Evolutionary conservation across 2,797 vertebrate species (phyloP).

Genomic region (Acanthurus lineatus): DNA sequence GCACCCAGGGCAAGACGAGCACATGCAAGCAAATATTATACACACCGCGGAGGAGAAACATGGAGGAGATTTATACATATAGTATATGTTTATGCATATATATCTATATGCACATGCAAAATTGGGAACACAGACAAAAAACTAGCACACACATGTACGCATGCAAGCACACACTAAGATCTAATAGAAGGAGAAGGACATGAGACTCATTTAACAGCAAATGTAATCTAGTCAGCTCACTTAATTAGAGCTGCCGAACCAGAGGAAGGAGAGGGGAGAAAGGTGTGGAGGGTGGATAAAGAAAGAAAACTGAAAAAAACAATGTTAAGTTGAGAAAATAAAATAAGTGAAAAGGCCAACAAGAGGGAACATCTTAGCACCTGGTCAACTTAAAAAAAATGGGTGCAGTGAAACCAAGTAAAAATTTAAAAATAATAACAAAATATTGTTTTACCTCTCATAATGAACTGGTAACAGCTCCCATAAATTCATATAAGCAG

Average conservation of each 20-base stretch:
- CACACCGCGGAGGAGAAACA: slow-evolving; percentile 4
- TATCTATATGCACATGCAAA: not conserved
- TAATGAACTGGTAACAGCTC: slow-evolving; percentile 28
- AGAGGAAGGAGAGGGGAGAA: slow-evolving; percentile 12
- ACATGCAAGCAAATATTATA: slow-evolving; percentile 33
- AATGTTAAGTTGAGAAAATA: slow-evolving; percentile 35
- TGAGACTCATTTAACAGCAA: slow-evolving; percentile 67
- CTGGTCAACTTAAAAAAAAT: not conserved
- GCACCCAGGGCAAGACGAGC: slow-evolving; percentile 14
- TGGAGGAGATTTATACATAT: not conserved
- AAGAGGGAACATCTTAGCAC: not conserved
- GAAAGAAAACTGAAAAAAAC: slow-evolving; percentile 32
- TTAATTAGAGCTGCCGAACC: slow-evolving; percentile 57
- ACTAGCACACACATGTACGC: not conserved
- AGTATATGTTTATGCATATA: too few species aligned
- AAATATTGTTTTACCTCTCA: not conserved
- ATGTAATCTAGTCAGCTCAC: slow-evolving; percentile 64
- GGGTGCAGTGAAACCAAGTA: not conserved
- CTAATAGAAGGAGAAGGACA: slow-evolving; percentile 68
- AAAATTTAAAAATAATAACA: slow-evolving; percentile 18
- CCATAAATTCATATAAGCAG: not conserved
- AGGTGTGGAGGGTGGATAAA: slow-evolving; percentile 22
- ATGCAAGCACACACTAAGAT: slow-evolving; percentile 23
- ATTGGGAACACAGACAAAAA: not conserved
- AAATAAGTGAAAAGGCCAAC: not conserved